A percentile compares a stretch with the other conserved stretches of the same genome.
These are phyloP conservation scores for Mesodorylaimus sp. DNA, from an alignment of 2,888 invertebrate genomes.

Conservation along the genomic window DNA sequence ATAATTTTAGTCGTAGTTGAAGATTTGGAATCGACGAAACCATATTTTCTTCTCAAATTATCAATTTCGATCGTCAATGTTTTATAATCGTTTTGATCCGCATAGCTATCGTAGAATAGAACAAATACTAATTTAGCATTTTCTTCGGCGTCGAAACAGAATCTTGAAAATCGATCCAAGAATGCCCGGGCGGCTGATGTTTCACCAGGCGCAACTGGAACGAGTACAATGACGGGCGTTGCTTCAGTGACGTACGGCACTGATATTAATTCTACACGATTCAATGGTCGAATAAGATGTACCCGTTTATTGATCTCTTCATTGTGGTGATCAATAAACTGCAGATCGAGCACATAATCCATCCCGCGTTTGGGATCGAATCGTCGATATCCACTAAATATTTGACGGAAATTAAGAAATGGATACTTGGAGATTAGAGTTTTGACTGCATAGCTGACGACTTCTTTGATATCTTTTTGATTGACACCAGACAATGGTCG, in stretches of 20 bases:
- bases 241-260: constrained; percentile 91
- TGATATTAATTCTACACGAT: constrained; percentile 66
- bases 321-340: constrained; percentile 14
- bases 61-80: too few relatives aligned
- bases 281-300: constrained; percentile 62
- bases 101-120: constrained; percentile 38
- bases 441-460: constrained; percentile 32
- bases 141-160: constrained; percentile 54
- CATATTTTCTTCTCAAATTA: too few relatives aligned
- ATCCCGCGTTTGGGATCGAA: constrained; percentile 67
- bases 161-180: constrained; percentile 50
- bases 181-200: constrained; percentile 44
- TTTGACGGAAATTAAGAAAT: too few relatives aligned
- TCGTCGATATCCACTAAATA: constrained; percentile 53
- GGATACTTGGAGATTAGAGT: too few relatives aligned
- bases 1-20: too few relatives aligned
- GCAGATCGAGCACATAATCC: constrained; percentile 56
- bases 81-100: too few relatives aligned
- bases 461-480: constrained; percentile 46
- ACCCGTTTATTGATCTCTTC: constrained; percentile 44
- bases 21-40: too few relatives aligned
- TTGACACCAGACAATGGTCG: constrained; percentile 43
- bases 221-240: constrained; percentile 54
- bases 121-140: constrained; percentile 57
- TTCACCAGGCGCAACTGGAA: constrained; percentile 44